Conservation (phyloP, 1,140 invertebrate genomes). For the Nephila pilipes region DNA sequence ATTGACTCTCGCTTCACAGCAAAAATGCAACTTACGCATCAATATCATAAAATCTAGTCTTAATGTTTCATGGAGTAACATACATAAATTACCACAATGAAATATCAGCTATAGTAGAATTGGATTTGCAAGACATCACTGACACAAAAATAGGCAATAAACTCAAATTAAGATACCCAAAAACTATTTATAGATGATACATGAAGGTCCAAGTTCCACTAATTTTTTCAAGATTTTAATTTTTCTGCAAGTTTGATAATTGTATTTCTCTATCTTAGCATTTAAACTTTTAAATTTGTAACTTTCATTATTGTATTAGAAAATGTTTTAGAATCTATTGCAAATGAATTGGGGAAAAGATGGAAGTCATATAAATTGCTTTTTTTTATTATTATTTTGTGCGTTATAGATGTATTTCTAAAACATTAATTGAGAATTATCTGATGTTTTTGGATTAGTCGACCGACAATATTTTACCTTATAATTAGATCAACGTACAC, state of each 20-base stretch:
- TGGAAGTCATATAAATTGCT: too few species aligned
- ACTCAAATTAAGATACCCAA: constrained; percentile 10
- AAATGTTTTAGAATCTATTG: too few species aligned
- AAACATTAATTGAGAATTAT: neutral
- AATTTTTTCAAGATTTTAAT: neutral
- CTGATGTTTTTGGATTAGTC: neutral
- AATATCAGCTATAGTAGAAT: constrained; percentile 29
- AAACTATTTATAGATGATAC: neutral
- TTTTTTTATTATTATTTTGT: constrained; percentile 7
- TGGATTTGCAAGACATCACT: neutral
- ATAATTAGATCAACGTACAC: too few species aligned
- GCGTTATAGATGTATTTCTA: neutral
- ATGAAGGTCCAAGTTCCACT: neutral
- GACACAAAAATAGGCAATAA: constrained; percentile 58
- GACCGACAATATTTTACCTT: too few species aligned
- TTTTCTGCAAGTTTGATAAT: too few species aligned
- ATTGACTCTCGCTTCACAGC: too few species aligned
- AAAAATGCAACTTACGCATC: too few species aligned
- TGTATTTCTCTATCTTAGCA: too few species aligned
- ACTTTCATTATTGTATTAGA: too few species aligned
- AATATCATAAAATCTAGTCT: neutral
- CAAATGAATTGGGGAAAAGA: too few species aligned
- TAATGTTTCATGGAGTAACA: neutral
- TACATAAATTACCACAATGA: neutral
- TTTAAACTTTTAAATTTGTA: too few species aligned